These are phyloP conservation scores for Rhimphoctona megacephalus DNA, from an alignment of 2,888 invertebrate genomes.

Conservation along the genomic window DNA sequence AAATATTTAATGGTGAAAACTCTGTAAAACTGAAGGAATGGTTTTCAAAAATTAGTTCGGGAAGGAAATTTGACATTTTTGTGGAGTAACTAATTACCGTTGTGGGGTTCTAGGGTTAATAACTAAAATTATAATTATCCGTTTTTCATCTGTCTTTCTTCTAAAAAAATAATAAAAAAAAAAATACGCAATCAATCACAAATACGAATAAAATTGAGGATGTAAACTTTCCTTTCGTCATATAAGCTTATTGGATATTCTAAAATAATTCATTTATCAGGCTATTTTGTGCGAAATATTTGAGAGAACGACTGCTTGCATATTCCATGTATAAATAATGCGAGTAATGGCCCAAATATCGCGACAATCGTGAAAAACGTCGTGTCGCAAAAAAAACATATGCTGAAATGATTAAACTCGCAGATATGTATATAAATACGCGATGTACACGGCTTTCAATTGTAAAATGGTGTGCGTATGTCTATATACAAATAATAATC, in stretches of 20 bases:
- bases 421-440: background rate
- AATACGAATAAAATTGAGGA: background rate
- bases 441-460: conserved; percentile 3
- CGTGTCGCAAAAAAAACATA: conserved; percentile 50
- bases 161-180: background rate
- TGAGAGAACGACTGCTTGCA: background rate
- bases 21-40: too few relatives aligned
- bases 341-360: conserved; percentile 52
- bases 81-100: too few relatives aligned
- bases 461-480: conserved; percentile 32
- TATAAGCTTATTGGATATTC: background rate
- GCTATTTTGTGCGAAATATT: conserved; percentile 3
- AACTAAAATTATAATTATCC: too few relatives aligned
- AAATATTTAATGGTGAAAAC: too few relatives aligned
- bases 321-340: conserved; percentile 34
- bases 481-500: conserved; percentile 14
- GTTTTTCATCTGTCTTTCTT: background rate
- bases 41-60: too few relatives aligned
- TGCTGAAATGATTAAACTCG: conserved; percentile 26
- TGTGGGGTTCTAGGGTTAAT: too few relatives aligned
- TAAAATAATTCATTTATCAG: background rate
- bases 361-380: conserved; percentile 55
- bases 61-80: too few relatives aligned
- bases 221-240: background rate
- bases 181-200: background rate